phyloP scores from a whole-genome alignment of 2,113 vertebrate species.

The Apus apus region DNA sequence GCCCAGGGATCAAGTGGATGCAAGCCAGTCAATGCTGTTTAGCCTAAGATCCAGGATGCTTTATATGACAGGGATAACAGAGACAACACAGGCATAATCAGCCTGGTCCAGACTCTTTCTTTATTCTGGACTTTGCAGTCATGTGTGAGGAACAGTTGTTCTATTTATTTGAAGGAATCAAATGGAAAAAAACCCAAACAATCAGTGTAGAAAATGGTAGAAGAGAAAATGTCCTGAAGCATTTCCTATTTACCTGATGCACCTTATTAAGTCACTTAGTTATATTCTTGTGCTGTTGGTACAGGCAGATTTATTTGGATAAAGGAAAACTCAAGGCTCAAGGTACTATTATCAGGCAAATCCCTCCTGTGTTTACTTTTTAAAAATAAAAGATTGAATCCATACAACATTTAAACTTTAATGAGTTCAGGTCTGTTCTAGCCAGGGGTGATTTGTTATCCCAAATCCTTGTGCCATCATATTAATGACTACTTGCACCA shows the following conservation, averaged over 20 bases:
- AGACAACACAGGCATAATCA: background rate
- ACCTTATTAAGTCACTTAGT: background rate
- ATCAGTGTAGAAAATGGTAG: background rate
- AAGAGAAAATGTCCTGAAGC: background rate
- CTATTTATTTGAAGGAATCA: background rate
- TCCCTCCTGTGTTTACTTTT: background rate
- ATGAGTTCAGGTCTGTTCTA: conserved; percentile 43
- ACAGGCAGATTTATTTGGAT: background rate
- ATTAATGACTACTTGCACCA: conserved; percentile 57
- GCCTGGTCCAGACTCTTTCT: background rate
- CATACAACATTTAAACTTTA: conserved; percentile 48
- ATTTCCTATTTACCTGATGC: background rate
- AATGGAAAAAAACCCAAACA: background rate
- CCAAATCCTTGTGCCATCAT: conserved; percentile 57
- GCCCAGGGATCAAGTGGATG: background rate
- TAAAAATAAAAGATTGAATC: conserved; percentile 47
- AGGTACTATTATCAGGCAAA: background rate
- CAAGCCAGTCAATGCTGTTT: background rate
- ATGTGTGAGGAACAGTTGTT: background rate
- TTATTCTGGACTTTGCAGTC: background rate
- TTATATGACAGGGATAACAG: background rate
- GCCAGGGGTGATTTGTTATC: conserved; percentile 54
- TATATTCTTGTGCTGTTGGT: background rate
- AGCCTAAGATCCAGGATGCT: background rate
- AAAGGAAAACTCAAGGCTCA: background rate